phyloP scores from a whole-genome alignment of 2,113 vertebrate genomes.

The Cyphomyrus plagiostoma region DNA sequence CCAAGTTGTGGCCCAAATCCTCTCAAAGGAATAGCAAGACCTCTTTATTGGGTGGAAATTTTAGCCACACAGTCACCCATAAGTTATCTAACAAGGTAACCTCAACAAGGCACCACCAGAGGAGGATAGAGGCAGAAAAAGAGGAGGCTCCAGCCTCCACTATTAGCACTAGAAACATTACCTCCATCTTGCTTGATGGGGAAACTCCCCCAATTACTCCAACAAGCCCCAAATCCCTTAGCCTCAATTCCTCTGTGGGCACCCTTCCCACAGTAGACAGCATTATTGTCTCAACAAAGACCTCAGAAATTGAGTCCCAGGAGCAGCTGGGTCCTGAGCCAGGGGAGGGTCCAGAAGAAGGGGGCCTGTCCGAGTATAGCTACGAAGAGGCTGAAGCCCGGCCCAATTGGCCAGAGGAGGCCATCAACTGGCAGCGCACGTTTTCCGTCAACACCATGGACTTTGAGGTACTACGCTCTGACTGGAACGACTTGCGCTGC shows the following conservation, averaged over 20 bases:
- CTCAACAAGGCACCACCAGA: slow-evolving; percentile 26
- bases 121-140: slow-evolving; percentile 33
- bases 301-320: slow-evolving; percentile 63
- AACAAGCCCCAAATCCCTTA: slow-evolving; percentile 13
- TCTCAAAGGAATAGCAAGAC: slow-evolving; percentile 45
- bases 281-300: slow-evolving; percentile 74
- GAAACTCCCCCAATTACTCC: neutral
- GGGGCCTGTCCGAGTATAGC: slow-evolving; percentile 77
- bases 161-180: slow-evolving; percentile 33
- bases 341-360: slow-evolving; percentile 60
- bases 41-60: slow-evolving; percentile 40
- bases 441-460: slow-evolving; percentile 90
- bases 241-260: slow-evolving; percentile 53
- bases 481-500: slow-evolving; percentile 98
- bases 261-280: slow-evolving; percentile 28
- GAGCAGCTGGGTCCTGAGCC: slow-evolving; percentile 50
- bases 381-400: slow-evolving; percentile 73
- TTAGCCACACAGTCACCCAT: neutral
- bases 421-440: slow-evolving; percentile 94
- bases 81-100: slow-evolving; percentile 33
- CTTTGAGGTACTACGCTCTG: slow-evolving; percentile 90
- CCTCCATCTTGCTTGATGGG: slow-evolving; percentile 23
- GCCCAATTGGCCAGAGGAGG: slow-evolving; percentile 80
- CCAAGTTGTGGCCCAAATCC: slow-evolving; percentile 52
- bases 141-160: slow-evolving; percentile 21